These are phyloP conservation scores for Sus cebifrons DNA, from an alignment of 2,797 vertebrate species.

Conservation along the genomic window DNA sequence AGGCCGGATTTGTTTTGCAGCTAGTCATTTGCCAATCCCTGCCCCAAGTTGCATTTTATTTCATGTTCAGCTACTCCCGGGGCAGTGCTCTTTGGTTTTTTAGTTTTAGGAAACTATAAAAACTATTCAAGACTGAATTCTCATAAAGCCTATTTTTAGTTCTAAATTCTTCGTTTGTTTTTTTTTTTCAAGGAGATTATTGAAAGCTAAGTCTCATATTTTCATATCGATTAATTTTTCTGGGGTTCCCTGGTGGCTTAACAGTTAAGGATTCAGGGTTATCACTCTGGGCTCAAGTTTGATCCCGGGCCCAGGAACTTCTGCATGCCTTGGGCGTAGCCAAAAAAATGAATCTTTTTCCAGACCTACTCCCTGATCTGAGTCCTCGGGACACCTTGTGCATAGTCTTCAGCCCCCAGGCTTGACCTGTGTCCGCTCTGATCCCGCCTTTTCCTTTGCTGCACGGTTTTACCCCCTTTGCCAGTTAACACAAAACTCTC, in stretches of 20 bases:
- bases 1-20: background rate
- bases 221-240: background rate
- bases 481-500: background rate
- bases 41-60: background rate
- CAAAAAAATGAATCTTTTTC: no score
- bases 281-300: no score
- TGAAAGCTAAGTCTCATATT: background rate
- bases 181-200: background rate
- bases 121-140: background rate
- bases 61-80: background rate
- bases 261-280: no score
- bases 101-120: background rate
- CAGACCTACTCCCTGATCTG: background rate
- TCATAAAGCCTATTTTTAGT: background rate
- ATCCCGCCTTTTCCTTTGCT: background rate
- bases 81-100: background rate
- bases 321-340: no score
- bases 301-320: no score
- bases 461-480: fast-evolving
- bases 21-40: fast-evolving
- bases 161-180: constrained; percentile 5
- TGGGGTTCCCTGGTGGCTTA: no score
- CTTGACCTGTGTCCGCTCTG: background rate
- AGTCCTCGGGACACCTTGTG: fast-evolving
- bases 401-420: fast-evolving